These are phyloP conservation scores for Agriotes lineatus DNA, from an alignment of 2,888 invertebrate genomes.

Conservation along the genomic window DNA sequence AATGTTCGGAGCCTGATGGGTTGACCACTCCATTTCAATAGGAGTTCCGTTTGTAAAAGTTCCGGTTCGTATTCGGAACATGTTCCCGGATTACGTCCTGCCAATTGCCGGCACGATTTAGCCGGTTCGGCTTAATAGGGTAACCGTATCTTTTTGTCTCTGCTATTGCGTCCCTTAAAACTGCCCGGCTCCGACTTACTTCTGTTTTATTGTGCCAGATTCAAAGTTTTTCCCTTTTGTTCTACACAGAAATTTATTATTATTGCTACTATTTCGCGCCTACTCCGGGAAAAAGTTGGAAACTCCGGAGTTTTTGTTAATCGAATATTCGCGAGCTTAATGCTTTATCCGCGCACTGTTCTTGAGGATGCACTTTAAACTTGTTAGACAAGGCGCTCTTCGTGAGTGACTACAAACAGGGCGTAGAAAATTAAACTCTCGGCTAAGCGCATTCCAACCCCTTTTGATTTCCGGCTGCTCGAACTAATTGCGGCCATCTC, in stretches of 20 bases:
- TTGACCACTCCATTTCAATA: constrained; percentile 39
- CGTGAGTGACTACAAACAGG: constrained; percentile 18
- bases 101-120: constrained; percentile 42
- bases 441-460: constrained; percentile 26
- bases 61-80: constrained; percentile 39
- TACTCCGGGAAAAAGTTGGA: constrained; percentile 13
- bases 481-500: constrained; percentile 34
- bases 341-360: background rate
- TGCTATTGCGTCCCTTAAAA: constrained; percentile 29
- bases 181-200: constrained; percentile 23
- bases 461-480: constrained; percentile 22
- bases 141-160: constrained; percentile 34
- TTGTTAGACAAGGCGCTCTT: constrained; percentile 12
- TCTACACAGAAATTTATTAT: constrained; percentile 30
- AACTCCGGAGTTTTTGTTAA: constrained; percentile 7
- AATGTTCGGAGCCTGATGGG: constrained; percentile 35
- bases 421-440: constrained; percentile 28
- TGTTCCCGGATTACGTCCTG: constrained; percentile 44
- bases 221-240: constrained; percentile 29
- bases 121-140: constrained; percentile 37
- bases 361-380: constrained; percentile 18
- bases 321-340: constrained; percentile 11
- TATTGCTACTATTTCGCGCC: constrained; percentile 25
- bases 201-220: constrained; percentile 29
- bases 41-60: constrained; percentile 40